Evolutionary conservation across 2,113 vertebrate genomes (phyloP), one percentile per base, ranked within the genome.

Genomic region (Nibea coibor): DNA sequence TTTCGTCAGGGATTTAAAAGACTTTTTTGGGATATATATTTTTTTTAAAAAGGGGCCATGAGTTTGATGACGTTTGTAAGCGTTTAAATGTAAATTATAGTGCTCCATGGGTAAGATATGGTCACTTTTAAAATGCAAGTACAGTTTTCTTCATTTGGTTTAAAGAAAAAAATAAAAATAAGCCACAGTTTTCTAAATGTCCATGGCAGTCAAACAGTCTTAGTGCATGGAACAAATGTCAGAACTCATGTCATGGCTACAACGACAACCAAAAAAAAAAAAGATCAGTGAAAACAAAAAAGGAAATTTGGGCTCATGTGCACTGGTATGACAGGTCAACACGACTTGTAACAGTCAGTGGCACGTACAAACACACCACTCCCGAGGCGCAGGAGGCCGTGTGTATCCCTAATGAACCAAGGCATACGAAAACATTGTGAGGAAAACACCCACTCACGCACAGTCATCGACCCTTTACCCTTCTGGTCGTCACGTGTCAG

Each of bases 291-390:
- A 2, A 26, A 56, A 64, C 57, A 59, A 28, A 53, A 45, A 72
- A 10, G 4, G 57, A 63, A 67, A 65, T 11, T 16, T 61, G 66
- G 50, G 81, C 65, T 82, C 19, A 72, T 80, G 88, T 75, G 88
- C 84, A 88, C 88, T 88, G 89, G 83, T 89, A 75, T 72, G 93
- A 93, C 84, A 88, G 83, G 67, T 86, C 87, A 94, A 93, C 92
- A 91, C 87, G 92, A 93, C 91, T 92, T 75, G 83, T 88, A 93
- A 96, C 94, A 96, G 96, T 94, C 94, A 92, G 90, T 65, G 89
- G 93, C 93, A 93, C 91, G 91, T 88, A 86, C 65, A 91, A 65
- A 72, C 81, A 89, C 91, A 89, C 82, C 84, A n/a, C 75, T 87
- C 59, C 82, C 31, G 83, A 81, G 69, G 66, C 65, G 56, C 63